Conservation (phyloP, 2,113 vertebrate species). For the Gymnobelideus leadbeateri region DNA sequence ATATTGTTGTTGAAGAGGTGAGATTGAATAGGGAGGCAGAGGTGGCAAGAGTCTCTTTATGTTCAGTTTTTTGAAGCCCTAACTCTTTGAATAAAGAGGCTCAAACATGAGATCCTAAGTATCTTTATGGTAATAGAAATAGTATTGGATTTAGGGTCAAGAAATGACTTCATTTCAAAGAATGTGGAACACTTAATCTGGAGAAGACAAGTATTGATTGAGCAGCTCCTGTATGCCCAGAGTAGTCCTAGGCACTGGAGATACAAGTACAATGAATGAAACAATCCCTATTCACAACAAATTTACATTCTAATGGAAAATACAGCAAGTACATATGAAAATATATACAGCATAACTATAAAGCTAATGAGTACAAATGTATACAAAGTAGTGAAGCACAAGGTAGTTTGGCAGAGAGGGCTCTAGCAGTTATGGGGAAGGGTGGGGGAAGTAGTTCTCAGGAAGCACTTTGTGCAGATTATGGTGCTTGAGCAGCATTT, state of each 20-base stretch:
- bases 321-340: neutral
- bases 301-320: neutral
- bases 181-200: neutral
- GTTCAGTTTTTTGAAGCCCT: neutral
- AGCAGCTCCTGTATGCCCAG: neutral
- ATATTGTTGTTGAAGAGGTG: neutral
- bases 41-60: neutral
- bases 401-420: neutral
- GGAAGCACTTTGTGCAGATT: neutral
- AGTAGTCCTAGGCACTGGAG: neutral
- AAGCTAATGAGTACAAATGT: neutral
- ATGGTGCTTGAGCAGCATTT: neutral
- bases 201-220: neutral
- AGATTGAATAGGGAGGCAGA: neutral
- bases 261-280: neutral
- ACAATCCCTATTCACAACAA: neutral
- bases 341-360: neutral
- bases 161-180: neutral
- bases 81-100: constrained; percentile 36
- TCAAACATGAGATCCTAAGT: constrained; percentile 29
- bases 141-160: neutral
- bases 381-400: neutral
- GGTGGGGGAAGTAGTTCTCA: neutral
- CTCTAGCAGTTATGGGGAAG: neutral
- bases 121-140: neutral